phyloP scores from a whole-genome alignment of 1,140 invertebrate species.

The Pararge aegeria region DNA sequence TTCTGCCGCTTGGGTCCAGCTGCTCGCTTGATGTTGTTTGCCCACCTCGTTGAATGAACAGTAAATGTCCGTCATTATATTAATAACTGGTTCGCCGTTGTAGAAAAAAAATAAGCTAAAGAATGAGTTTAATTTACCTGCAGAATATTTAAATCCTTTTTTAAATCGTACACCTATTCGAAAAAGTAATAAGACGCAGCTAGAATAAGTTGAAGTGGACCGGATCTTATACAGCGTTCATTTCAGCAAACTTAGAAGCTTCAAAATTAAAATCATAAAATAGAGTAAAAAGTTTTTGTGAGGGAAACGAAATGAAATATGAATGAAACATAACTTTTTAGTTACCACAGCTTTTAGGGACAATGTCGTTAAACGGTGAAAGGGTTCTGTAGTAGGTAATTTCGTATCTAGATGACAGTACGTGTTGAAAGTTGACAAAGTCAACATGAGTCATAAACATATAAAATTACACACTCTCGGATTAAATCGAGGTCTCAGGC shows the following conservation, averaged over 20 bases:
- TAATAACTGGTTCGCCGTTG: too few species aligned
- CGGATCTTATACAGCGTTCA: slow-evolving; percentile 4
- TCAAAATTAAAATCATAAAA: slow-evolving; percentile 9
- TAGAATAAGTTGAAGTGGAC: slow-evolving; percentile 5
- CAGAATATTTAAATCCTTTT: not conserved
- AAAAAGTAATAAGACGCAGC: slow-evolving; percentile 1
- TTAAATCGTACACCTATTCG: not conserved
- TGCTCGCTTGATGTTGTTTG: too few species aligned
- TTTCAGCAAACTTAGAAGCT: slow-evolving; percentile 7
- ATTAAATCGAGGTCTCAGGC: too few species aligned
- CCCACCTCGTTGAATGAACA: too few species aligned
- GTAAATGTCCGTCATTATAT: too few species aligned
- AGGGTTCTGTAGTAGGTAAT: slow-evolving; percentile 5
- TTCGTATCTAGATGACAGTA: not conserved
- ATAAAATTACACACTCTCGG: not conserved
- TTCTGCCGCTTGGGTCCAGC: too few species aligned
- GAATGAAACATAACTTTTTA: slow-evolving; percentile 4
- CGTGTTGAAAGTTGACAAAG: slow-evolving; percentile 2
- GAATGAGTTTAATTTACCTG: not conserved
- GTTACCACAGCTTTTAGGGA: slow-evolving; percentile 1
- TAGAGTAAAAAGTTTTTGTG: slow-evolving; percentile 6
- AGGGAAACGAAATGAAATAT: slow-evolving; percentile 6
- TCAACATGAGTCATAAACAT: not conserved
- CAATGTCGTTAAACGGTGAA: slow-evolving; percentile 2
- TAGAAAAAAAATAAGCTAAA: not conserved